Percentiles rank a stretch among this genome's conserved stretches.
Conservation (phyloP, 2,797 vertebrate genomes). For the Falco columbarius region DNA sequence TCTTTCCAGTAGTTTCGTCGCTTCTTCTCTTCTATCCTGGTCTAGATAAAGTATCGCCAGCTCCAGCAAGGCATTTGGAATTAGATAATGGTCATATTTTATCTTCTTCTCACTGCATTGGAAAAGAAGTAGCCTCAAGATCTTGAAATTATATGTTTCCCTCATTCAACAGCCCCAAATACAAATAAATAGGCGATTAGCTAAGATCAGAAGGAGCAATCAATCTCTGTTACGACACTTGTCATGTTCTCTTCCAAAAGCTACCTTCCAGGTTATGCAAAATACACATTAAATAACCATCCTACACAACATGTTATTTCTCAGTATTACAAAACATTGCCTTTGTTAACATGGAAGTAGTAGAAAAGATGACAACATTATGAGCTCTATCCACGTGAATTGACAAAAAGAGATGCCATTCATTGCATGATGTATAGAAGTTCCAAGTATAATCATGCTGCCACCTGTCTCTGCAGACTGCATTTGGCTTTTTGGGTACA, state of each 20-base stretch:
- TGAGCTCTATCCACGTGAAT: background rate
- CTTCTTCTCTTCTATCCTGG: constrained; percentile 87
- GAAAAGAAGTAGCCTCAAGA: constrained; percentile 39
- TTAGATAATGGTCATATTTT: constrained; percentile 96
- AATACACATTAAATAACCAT: background rate
- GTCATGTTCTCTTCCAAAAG: background rate
- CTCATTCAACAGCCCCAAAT: constrained; percentile 18
- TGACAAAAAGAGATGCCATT: background rate
- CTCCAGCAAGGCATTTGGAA: constrained; percentile 95
- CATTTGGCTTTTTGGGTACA: background rate
- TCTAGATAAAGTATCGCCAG: constrained; percentile 91
- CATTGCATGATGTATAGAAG: background rate
- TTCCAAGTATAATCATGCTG: background rate
- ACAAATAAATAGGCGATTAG: constrained; percentile 13
- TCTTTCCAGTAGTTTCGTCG: constrained; percentile 88
- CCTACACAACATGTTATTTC: background rate
- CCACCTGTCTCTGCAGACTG: background rate
- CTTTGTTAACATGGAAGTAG: background rate
- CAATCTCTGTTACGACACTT: background rate
- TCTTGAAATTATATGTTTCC: background rate
- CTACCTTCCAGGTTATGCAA: background rate
- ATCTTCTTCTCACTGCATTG: constrained; percentile 91
- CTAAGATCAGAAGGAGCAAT: constrained; percentile 2
- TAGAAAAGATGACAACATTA: background rate
- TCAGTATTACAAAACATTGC: background rate